Evolutionary conservation across 2,888 invertebrate species (phyloP).

Genomic region (Exocentrus adspersus): DNA sequence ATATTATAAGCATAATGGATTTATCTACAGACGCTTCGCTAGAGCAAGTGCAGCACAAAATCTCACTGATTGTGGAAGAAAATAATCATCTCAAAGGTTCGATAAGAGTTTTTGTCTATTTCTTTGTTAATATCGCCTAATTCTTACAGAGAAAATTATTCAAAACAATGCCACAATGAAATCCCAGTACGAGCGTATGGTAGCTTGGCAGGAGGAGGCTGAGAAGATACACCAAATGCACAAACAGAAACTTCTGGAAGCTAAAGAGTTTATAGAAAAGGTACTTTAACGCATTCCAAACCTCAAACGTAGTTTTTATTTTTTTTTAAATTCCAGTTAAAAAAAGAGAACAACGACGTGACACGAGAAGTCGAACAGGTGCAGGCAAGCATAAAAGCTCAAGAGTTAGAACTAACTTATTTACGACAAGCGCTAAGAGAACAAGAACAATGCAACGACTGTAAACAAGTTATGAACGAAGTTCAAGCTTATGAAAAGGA

Average conservation of each 20-base stretch:
- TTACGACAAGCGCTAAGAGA: slow-evolving; percentile 58
- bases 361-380: slow-evolving; percentile 36
- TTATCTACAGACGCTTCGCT: neutral
- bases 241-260: slow-evolving; percentile 74
- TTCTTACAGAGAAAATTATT: slow-evolving; percentile 71
- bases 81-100: neutral
- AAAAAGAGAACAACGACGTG: slow-evolving; percentile 50
- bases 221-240: slow-evolving; percentile 70
- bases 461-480: too few relatives aligned
- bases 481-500: slow-evolving; percentile 35
- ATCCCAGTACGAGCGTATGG: slow-evolving; percentile 71
- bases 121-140: too few relatives aligned
- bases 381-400: slow-evolving; percentile 30
- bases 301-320: neutral
- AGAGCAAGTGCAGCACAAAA: neutral
- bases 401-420: slow-evolving; percentile 56
- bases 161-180: slow-evolving; percentile 76
- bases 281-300: slow-evolving; percentile 54
- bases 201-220: slow-evolving; percentile 73
- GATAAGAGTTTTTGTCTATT: too few relatives aligned
- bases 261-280: slow-evolving; percentile 69
- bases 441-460: slow-evolving; percentile 11
- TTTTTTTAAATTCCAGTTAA: slow-evolving; percentile 44
- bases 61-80: neutral
- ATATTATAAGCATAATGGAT: neutral